phyloP scores from a whole-genome alignment of 1,140 invertebrate species.

The Ceratoteleas bidentatus region DNA sequence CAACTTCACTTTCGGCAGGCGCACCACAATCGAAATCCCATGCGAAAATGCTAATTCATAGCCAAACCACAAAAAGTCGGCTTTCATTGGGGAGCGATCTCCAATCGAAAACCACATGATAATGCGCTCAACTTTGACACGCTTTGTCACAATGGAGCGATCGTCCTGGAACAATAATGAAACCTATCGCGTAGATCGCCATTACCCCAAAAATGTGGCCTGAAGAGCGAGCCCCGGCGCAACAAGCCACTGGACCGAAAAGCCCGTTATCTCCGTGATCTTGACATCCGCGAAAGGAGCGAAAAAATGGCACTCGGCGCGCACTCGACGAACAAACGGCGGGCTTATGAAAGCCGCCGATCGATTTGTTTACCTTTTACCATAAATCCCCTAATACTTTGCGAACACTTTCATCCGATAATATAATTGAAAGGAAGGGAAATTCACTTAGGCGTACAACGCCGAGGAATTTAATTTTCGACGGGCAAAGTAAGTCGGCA shows the following conservation, averaged over 20 bases:
- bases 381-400: slow-evolving; percentile 54
- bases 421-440: slow-evolving; percentile 54
- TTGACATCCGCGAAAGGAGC: slow-evolving; percentile 25
- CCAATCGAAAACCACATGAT: not conserved
- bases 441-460: slow-evolving; percentile 51
- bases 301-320: slow-evolving; percentile 52
- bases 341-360: slow-evolving; percentile 34
- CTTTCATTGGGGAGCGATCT: not conserved
- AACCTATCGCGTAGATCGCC: not conserved
- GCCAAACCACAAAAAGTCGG: not conserved
- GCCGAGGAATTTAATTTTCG: slow-evolving; percentile 55
- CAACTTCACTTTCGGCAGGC: no score
- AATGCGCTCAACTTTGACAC: not conserved
- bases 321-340: slow-evolving; percentile 43
- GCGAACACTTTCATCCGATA: slow-evolving; percentile 57
- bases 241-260: slow-evolving; percentile 7
- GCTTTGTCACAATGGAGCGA: not conserved
- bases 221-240: slow-evolving; percentile 4
- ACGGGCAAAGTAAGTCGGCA: slow-evolving; percentile 42
- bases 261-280: slow-evolving; percentile 32
- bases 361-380: slow-evolving; percentile 56
- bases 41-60: not conserved
- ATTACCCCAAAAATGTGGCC: slow-evolving; percentile 6
- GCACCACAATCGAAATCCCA: not conserved
- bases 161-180: slow-evolving; percentile 16